Base-by-base conservation (phyloP, 2,113 vertebrate species). In the Rhagologus leucostigma region DNA sequence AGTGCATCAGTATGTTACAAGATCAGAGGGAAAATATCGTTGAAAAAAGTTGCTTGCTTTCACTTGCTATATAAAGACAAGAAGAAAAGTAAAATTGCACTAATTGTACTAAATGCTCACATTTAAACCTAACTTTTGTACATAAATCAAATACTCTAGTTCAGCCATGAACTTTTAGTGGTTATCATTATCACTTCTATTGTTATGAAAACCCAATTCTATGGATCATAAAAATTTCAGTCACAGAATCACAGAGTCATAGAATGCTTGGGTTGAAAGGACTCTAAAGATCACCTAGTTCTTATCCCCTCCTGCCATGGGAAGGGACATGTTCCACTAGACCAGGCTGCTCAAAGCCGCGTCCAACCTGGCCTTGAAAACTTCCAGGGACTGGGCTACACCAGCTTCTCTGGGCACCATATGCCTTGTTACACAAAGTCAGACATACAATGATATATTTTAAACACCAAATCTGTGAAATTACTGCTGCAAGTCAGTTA, bases 1-100 rank as follows among this genome's bases (percentile, higher is more conserved):
- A n/a, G 19, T 2, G 2, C 15, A 32, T 16, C 35, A 4, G 6
- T 27, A 19, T 3, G 6, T 50, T 68, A 12, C 2, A 16, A 63
- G 22, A 49, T 16, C 3, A 7, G 24, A 74, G 23, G 11, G 7
- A 21, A 46, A 39, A 2, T 27, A 13, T 3, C 5, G 2, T 7
- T 84, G 23, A 1, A 7, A 77, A 18, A 47, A 21, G 16, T 17
- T 20, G 4, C 16, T 86, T 68, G 17, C 12, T 57, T 79, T 20
- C 9, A 24, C 4, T 65, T 74, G 3, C 11, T 46, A 1, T 23
- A 10, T 19, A 73, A 94, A 83, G 22, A 50, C 35, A 75, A 16
- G 21, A 55, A 68, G 26, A 75, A 55, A 71, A 47, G 4, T 4
- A 73, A 60, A 75, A 62, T 57, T 55, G 7, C 4, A 12, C 10